Conservation (phyloP, 2,113 vertebrate species). For the Sinocyclocheilus anophthalmus region DNA sequence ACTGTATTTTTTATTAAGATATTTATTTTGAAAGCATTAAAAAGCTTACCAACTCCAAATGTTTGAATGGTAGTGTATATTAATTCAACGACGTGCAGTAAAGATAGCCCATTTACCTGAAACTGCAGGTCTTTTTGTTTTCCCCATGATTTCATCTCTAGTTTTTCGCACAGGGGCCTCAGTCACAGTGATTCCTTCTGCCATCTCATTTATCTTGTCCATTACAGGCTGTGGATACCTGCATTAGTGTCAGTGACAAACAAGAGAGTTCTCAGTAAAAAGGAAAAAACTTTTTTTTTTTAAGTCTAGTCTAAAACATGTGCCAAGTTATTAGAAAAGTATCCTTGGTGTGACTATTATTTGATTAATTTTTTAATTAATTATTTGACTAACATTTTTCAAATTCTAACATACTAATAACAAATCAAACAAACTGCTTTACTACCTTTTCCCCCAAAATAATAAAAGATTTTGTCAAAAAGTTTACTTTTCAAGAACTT, state of each 20-base stretch:
- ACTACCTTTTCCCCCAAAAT: too few relatives aligned
- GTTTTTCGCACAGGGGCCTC: conserved; percentile 81
- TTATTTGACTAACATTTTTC: not conserved
- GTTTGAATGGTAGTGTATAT: not conserved
- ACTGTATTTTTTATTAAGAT: not conserved
- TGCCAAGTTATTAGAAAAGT: not conserved
- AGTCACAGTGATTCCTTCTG: conserved; percentile 85
- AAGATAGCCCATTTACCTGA: conserved; percentile 71
- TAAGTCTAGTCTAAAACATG: not conserved
- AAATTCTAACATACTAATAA: not conserved
- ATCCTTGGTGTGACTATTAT: not conserved
- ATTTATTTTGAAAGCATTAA: not conserved
- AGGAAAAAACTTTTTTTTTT: not conserved
- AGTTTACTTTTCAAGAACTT: not conserved
- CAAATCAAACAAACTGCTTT: not conserved
- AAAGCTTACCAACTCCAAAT: not conserved
- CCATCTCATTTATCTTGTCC: conserved; percentile 92
- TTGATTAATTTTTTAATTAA: too few relatives aligned
- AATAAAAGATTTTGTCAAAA: not conserved
- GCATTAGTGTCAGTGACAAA: conserved; percentile 35
- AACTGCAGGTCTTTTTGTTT: conserved; percentile 86
- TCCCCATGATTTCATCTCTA: conserved; percentile 85
- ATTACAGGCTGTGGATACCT: conserved; percentile 90
- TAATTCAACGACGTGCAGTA: not conserved
- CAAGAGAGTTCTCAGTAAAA: not conserved